Percentiles rank a stretch among this genome's conserved stretches.
Evolutionary conservation across 2,113 vertebrate species (phyloP).

Genomic region (Prochilodus magdalenae): DNA sequence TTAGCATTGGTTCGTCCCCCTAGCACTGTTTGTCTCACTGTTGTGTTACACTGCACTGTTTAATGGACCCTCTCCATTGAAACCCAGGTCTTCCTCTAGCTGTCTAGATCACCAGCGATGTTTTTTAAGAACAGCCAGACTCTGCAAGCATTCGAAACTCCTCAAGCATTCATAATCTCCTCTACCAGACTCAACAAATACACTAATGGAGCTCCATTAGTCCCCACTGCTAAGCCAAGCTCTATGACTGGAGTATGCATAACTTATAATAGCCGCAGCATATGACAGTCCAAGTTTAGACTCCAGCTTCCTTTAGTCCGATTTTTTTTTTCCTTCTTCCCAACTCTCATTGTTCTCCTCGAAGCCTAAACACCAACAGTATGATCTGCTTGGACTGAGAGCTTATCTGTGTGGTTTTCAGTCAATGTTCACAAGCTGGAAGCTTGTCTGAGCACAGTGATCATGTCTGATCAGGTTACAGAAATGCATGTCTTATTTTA

Average conservation of each 20-base stretch:
- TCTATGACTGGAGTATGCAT: not conserved
- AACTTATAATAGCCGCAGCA: not conserved
- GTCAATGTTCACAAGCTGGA: constrained; percentile 10
- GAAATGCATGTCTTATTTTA: constrained; percentile 33
- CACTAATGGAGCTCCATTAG: not conserved
- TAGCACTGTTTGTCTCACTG: not conserved
- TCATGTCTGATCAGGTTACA: constrained; percentile 33
- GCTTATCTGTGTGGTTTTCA: constrained; percentile 40
- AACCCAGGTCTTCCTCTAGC: not conserved
- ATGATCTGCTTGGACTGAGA: constrained; percentile 16
- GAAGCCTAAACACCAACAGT: constrained; percentile 30
- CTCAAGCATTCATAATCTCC: not conserved
- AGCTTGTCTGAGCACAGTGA: constrained; percentile 18
- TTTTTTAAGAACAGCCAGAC: not conserved
- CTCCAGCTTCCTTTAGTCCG: not conserved
- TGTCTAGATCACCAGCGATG: not conserved
- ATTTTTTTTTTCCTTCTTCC: not conserved
- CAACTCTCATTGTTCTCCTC: constrained; percentile 17
- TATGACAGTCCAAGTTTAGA: not conserved
- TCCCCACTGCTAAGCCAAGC: not conserved
- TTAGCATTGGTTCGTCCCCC: too few relatives aligned
- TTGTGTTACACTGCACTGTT: not conserved
- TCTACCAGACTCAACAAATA: not conserved
- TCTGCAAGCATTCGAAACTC: not conserved
- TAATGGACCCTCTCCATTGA: not conserved